phyloP scores from a whole-genome alignment of 2,888 invertebrate species.

The Lasioglossum vierecki region DNA sequence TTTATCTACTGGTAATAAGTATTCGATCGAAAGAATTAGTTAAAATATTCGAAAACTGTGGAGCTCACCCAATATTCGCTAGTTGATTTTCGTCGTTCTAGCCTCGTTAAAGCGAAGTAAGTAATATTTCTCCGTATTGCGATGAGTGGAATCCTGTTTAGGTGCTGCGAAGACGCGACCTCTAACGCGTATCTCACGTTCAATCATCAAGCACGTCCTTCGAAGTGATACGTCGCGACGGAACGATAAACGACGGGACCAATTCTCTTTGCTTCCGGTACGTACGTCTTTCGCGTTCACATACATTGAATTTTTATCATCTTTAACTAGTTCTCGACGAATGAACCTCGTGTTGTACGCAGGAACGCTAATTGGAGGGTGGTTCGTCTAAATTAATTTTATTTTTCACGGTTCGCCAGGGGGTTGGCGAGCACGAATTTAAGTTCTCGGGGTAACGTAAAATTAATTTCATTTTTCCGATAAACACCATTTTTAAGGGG shows the following conservation, averaged over 20 bases:
- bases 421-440: background rate
- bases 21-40: too few species aligned
- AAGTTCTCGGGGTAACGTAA: too few species aligned
- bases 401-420: too few species aligned
- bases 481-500: too few species aligned
- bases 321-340: background rate
- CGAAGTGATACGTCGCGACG: conserved; percentile 14
- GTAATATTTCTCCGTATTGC: conserved; percentile 3
- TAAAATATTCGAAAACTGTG: background rate
- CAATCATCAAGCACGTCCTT: conserved; percentile 29
- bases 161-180: background rate
- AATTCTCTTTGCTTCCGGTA: conserved; percentile 15
- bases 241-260: conserved; percentile 12
- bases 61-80: background rate
- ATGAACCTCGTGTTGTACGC: background rate
- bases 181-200: conserved; percentile 37
- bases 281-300: background rate
- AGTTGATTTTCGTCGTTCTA: background rate
- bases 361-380: background rate
- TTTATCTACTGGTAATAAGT: background rate
- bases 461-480: background rate
- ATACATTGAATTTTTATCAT: background rate
- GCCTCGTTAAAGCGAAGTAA: background rate
- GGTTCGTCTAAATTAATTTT: background rate
- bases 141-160: background rate